Evolutionary conservation across 2,888 invertebrate species (phyloP).

Genomic region (Ptychoptera albimana): DNA sequence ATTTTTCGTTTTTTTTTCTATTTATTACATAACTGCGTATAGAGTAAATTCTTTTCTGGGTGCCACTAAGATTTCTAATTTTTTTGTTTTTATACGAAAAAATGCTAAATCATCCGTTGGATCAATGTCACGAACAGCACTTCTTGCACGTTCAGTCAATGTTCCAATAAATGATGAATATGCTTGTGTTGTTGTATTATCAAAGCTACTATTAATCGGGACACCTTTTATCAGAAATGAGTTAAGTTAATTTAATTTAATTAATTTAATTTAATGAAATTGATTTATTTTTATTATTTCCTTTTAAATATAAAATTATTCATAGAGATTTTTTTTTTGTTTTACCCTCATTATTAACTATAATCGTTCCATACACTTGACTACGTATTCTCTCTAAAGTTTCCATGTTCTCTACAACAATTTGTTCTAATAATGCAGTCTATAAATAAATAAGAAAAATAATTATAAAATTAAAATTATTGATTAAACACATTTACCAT

Average conservation of each 20-base stretch:
- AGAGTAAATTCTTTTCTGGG: slow-evolving; percentile 23
- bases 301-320: neutral
- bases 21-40: slow-evolving; percentile 11
- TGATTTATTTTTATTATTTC: too few relatives aligned
- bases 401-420: too few relatives aligned
- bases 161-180: slow-evolving; percentile 19
- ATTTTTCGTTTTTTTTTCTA: too few relatives aligned
- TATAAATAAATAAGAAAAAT: too few relatives aligned
- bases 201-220: slow-evolving; percentile 20
- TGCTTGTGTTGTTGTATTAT: slow-evolving; percentile 21
- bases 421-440: too few relatives aligned
- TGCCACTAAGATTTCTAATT: slow-evolving; percentile 23
- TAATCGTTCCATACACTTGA: slow-evolving; percentile 18
- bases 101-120: slow-evolving; percentile 21
- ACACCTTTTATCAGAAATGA: slow-evolving; percentile 12
- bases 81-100: slow-evolving; percentile 23
- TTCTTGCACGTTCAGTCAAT: slow-evolving; percentile 17
- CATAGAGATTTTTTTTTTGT: neutral
- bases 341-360: slow-evolving; percentile 16
- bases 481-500: too few relatives aligned
- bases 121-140: slow-evolving; percentile 23
- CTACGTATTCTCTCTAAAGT: slow-evolving; percentile 15
- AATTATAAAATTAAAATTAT: too few relatives aligned
- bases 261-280: too few relatives aligned
- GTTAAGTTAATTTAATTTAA: too few relatives aligned